Base-by-base conservation (phyloP, 64 coral and sea anemone genomes). In the Pocillopora verrucosa region DNA sequence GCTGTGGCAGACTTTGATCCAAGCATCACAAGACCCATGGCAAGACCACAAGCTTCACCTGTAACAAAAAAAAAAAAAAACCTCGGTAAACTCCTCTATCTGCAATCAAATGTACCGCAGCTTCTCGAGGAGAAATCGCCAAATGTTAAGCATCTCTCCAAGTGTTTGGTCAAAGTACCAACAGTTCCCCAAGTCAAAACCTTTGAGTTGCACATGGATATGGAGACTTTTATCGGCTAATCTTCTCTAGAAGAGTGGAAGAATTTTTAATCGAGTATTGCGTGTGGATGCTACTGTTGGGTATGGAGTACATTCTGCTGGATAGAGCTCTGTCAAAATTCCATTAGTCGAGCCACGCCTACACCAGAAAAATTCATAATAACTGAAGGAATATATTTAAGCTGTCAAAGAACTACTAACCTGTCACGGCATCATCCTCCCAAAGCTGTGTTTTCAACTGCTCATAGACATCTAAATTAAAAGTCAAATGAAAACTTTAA, bases 11-110 rank as follows among this genome's bases (percentile, higher is more conserved):
- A 95, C 26, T 93, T 95, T 17, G 96, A 98, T 19, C 96, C 96
- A 12, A 98, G 82, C 96, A 98, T 98, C 30, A 98, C 96, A 13
- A 98, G 80, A 37, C 96, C 96, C 96, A 98, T 98, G 58, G 93
- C 96, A 36, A 98, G 74, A 14, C 96, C 96, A 37, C 93, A 94
- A n/a, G 93, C 96, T 91, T 98, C 96, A 72, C 96, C 96, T 98
- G 51, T 61, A 74, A 80, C 15, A 51, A 15, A 64, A 25, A 56
- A 56, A 22, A 63, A 5, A 13, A 37, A 63, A 35, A 0, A 78
- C 10, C 11, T 13, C 75, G 30, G 9, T 56, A 26, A 77, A 17
- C 9, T 38, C 10, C 0, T 10, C 12, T 56, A 86, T 91, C 92
- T 94, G 45, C 24, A 61, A 73, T 10, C 35, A 34, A 84, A 4